Evolutionary conservation across 2,113 vertebrate genomes (phyloP), one percentile per base, ranked within the genome.

Genomic region (Danio rerio): DNA sequence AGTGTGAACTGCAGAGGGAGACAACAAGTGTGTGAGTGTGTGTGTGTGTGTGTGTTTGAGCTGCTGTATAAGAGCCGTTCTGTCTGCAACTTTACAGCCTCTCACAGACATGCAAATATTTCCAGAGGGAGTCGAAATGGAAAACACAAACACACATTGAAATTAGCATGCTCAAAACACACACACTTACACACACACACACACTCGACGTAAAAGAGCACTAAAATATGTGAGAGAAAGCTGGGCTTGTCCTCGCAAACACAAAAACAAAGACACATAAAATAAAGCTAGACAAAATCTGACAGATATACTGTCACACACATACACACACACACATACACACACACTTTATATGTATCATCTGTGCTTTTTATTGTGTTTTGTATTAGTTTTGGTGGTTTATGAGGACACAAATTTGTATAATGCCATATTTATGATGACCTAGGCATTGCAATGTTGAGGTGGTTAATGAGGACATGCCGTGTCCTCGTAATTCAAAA

Each of bases 71-170:
- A 86, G 82, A 83, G 85, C 47, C 78, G 72, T 65, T 81, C 85
- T 86, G 85, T 86, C 85, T 86, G 78, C 78, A 15, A 81, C 58
- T 86, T 86, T 86, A 84, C 78, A 63, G 82, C 78, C 61, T 86
- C 85, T 86, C 85, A 86, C 82, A 81, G 81, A 86, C 85, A 86
- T 86, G 85, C 82, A 86, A 86, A 86, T 86, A 86, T 86, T 86
- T 86, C 85, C 78, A 86, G 85, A 78, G 78, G 82, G 82, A 84
- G 58, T 83, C 80, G 31, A 84, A 84, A 86, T 86, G 82, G 82
- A 86, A 83, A 83, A 81, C 81, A 86, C 85, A 86, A 63, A 86
- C 81, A 83, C 85, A 77, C 81, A 84, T 83, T 76, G 58, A 84
- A 84, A 84, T 84, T 80, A 83, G 76, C 76, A 79, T 77, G 49